A percentile compares a stretch with the other conserved stretches of the same genome.
Conservation (phyloP, 2,888 invertebrate genomes). For the Holacanthella duospinosa region DNA sequence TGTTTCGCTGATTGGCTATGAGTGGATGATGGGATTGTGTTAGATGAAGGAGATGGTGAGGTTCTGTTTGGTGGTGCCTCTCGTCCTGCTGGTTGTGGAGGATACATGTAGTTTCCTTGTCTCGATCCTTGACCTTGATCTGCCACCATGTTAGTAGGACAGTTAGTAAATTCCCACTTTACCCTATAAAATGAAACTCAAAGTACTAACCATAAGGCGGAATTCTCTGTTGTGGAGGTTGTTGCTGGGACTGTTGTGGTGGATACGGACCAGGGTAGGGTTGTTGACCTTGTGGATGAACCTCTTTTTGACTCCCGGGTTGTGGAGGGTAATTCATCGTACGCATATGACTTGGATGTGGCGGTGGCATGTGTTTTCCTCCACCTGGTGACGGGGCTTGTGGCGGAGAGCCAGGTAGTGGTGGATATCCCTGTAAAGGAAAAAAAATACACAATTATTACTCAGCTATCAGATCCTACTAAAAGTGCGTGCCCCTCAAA, state of each 20-base stretch:
- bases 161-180: not conserved
- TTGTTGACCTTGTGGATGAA: not conserved
- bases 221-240: slow-evolving; percentile 31
- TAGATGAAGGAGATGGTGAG: slow-evolving; percentile 32
- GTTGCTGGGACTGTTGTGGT: slow-evolving; percentile 15
- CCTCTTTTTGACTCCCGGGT: not conserved
- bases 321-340: slow-evolving; percentile 27
- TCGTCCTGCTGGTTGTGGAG: slow-evolving; percentile 35
- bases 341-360: slow-evolving; percentile 29
- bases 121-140: slow-evolving; percentile 14
- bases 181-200: not conserved
- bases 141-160: not conserved
- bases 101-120: slow-evolving; percentile 37
- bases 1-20: slow-evolving; percentile 44
- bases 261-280: slow-evolving; percentile 15
- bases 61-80: slow-evolving; percentile 23
- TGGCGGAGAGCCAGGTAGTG: slow-evolving; percentile 8
- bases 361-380: slow-evolving; percentile 33
- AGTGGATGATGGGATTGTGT: slow-evolving; percentile 53
- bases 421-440: slow-evolving; percentile 11
- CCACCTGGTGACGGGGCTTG: slow-evolving; percentile 13
- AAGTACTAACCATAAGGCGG: slow-evolving; percentile 36
- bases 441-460: no score
- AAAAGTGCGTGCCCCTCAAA: not conserved
- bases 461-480: no score